Base-by-base conservation (phyloP, 2,113 vertebrate genomes). In the Origma solitaria region DNA sequence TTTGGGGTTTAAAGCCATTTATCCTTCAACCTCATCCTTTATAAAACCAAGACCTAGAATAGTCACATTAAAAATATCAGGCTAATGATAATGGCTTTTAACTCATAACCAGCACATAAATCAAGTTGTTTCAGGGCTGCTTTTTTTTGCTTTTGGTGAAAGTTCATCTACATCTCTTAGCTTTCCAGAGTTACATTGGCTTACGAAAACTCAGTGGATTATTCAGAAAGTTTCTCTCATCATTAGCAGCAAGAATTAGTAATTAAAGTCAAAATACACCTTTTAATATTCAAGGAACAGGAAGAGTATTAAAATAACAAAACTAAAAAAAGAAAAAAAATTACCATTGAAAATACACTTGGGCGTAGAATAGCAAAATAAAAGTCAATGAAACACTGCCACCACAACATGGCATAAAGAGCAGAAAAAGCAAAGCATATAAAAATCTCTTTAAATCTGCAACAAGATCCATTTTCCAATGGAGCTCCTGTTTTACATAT, bases 61-160 rank as follows among this genome's bases (percentile, higher is more conserved):
- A 95, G 80, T 93, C 64, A 86, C 71, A 96, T 94, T 93, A 97
- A 86, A 66, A 90, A 92, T 66, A 92, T 44, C 44, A 95, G 96
- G 28, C 7, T 96, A 97, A 94, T 13, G 15, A 75, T 80, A 87
- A 90, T 86, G 13, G 6, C 7, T 91, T 95, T 97, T 95, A 95
- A 94, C 70, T 96, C 70, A 94, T 95, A 97, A 95, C 60, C 64
- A 95, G 75, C 37, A 87, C 37, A 73, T 66, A 94, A 93, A 83
- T 95, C 76, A 95, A 90, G 72, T 3, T 6, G 33, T 94, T 97
- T 82, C 85, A 90, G 38, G 53, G 65, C 42, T 72, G 38, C 66
- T 94, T 33, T 81, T 86, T 91, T 91, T 88, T 88, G 65, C 11
- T 96, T 97, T 97, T 45, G 64, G 91, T 96, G 82, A 91, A 82